Conservation (phyloP, 2,113 vertebrate species). For the Blennius ocellaris region DNA sequence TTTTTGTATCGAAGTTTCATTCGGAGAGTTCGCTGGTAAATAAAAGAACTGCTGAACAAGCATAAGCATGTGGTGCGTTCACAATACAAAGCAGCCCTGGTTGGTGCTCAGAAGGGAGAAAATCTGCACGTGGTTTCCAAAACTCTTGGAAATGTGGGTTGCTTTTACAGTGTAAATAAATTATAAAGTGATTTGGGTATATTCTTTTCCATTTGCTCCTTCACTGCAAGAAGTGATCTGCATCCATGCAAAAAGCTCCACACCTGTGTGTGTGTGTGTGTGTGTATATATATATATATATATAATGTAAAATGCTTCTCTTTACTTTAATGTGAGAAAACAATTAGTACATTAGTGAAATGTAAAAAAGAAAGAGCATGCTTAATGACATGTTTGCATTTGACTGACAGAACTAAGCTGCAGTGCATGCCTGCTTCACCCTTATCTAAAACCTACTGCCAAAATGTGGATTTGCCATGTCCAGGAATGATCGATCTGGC, state of each 20-base stretch:
- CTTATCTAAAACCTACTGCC: not conserved
- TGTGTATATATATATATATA: no score
- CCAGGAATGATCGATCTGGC: not conserved
- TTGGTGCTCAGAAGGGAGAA: constrained; percentile 9
- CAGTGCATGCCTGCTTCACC: not conserved
- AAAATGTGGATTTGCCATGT: not conserved
- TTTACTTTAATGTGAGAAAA: no score
- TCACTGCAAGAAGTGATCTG: not conserved
- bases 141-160: constrained; percentile 8
- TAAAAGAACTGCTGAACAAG: constrained; percentile 12
- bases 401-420: not conserved
- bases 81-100: constrained; percentile 7
- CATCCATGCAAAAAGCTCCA: no score
- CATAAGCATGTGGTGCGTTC: constrained; percentile 8
- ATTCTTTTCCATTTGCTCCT: constrained; percentile 4
- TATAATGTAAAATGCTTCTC: no score
- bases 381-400: no score
- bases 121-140: constrained; percentile 11
- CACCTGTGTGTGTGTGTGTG: not conserved
- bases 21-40: not conserved
- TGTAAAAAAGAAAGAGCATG: not conserved
- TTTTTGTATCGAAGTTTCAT: not conserved
- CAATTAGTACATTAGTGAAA: not conserved
- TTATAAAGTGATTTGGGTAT: constrained; percentile 29
- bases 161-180: constrained; percentile 43